phyloP scores from a whole-genome alignment of 2,113 vertebrate species.

The Catagonus wagneri region DNA sequence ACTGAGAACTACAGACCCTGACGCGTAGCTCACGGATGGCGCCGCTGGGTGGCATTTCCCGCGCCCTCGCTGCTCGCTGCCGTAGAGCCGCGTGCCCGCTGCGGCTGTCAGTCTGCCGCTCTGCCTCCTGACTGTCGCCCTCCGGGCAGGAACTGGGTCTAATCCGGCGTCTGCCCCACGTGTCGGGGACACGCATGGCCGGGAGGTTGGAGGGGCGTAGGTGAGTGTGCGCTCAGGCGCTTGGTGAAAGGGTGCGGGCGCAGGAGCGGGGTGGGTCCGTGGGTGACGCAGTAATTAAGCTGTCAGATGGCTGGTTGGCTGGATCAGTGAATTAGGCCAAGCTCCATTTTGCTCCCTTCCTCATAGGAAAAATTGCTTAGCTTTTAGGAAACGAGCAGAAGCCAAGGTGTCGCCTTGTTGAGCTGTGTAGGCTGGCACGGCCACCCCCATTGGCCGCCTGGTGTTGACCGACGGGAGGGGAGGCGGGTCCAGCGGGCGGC shows the following conservation, averaged over 20 bases:
- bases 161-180: not conserved
- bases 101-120: not conserved
- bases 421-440: not conserved
- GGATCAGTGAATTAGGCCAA: not conserved
- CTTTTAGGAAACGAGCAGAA: not conserved
- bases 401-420: not conserved
- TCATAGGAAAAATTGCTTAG: not conserved
- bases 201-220: too few relatives aligned
- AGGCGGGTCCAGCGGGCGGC: too few relatives aligned
- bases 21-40: not conserved
- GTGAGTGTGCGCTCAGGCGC: too few relatives aligned
- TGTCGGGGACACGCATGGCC: not conserved
- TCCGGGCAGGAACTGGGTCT: not conserved
- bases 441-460: too few relatives aligned
- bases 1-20: not conserved
- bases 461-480: not conserved
- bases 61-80: not conserved
- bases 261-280: fast-evolving
- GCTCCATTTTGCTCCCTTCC: not conserved
- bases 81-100: not conserved
- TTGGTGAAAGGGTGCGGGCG: too few relatives aligned
- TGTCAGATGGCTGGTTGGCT: not conserved
- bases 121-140: not conserved
- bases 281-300: not conserved
- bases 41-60: not conserved